These are phyloP conservation scores for Cinclus cinclus DNA, from an alignment of 2,113 vertebrate species.

Conservation along the genomic window DNA sequence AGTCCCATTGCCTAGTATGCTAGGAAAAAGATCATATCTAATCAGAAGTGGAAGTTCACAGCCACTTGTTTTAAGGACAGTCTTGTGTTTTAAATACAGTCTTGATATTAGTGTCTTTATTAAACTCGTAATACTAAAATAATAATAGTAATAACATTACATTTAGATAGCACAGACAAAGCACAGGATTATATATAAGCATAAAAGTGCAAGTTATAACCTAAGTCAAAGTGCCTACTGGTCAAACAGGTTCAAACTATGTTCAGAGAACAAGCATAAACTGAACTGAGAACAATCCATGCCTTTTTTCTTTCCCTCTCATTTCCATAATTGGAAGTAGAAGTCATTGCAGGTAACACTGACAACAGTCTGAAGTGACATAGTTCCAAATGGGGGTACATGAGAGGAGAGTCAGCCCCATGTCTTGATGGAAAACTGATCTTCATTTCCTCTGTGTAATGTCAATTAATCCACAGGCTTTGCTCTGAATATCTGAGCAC, in stretches of 20 bases:
- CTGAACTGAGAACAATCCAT: neutral
- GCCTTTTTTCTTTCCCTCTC: neutral
- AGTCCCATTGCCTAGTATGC: neutral
- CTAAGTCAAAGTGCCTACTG: slow-evolving; percentile 21
- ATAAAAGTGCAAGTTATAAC: slow-evolving; percentile 25
- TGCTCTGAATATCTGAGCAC: neutral
- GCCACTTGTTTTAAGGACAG: neutral
- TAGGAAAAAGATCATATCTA: neutral
- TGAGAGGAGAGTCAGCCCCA: neutral
- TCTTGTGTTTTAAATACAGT: neutral
- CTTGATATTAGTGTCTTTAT: neutral
- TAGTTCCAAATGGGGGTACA: neutral
- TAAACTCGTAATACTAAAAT: slow-evolving; percentile 6
- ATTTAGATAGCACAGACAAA: neutral
- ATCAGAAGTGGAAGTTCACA: neutral
- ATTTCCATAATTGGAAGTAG: neutral
- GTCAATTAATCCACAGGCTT: slow-evolving; percentile 2
- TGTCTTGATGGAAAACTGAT: neutral
- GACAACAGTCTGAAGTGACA: neutral
- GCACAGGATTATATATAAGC: neutral
- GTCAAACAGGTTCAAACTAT: neutral
- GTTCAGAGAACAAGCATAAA: neutral
- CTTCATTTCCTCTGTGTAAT: neutral
- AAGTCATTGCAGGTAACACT: neutral
- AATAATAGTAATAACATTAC: neutral